Conservation (phyloP, 23 tunicate genomes). For the Diplosoma virens region DNA sequence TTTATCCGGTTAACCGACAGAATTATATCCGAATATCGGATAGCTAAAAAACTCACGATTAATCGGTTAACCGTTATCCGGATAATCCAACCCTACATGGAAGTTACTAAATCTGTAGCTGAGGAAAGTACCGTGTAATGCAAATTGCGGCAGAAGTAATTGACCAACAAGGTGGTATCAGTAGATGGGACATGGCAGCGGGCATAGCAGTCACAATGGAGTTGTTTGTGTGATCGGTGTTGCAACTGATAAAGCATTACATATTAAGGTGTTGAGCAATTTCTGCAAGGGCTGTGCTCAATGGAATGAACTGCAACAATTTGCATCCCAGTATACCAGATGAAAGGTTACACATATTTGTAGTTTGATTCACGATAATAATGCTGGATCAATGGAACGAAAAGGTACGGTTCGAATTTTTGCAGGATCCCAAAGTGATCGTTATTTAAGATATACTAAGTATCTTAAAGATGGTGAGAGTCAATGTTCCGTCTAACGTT, state of each 20-base stretch:
- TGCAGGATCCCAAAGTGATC: not conserved
- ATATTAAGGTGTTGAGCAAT: not conserved
- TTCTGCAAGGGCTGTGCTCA: not conserved
- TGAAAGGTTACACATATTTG: not conserved
- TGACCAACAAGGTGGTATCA: no score
- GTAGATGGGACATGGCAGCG: not conserved
- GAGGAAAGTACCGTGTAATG: no score
- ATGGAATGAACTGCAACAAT: not conserved
- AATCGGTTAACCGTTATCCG: constrained; percentile 30
- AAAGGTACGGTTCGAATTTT: not conserved
- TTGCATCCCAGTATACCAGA: not conserved
- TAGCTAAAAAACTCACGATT: constrained; percentile 23
- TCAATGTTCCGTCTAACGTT: no score
- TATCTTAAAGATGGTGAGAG: not conserved
- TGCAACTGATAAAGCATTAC: not conserved
- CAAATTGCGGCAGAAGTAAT: no score
- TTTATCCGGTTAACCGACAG: no score
- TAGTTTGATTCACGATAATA: not conserved
- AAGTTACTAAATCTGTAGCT: no score
- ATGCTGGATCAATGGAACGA: not conserved
- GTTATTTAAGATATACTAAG: not conserved
- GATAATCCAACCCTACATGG: constrained; percentile 23
- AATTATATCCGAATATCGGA: constrained; percentile 19
- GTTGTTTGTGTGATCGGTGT: not conserved
- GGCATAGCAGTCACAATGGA: not conserved